These are phyloP conservation scores for Hippocampus comes DNA, from an alignment of 2,113 vertebrate species.

Conservation along the genomic window DNA sequence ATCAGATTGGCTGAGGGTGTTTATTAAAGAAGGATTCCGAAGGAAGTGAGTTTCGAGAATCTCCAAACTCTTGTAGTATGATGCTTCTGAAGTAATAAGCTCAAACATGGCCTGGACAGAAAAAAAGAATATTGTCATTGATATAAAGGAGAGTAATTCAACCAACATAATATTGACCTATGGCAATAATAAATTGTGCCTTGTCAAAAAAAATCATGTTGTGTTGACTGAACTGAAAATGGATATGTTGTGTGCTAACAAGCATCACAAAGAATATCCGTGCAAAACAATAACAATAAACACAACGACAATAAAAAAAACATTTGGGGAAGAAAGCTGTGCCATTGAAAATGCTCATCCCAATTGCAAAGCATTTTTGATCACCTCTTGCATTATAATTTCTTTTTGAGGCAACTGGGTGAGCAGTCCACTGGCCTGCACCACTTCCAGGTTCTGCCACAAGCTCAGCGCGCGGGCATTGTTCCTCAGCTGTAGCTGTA, in stretches of 20 bases:
- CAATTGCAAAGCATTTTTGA: background rate
- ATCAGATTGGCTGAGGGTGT: conserved; percentile 86
- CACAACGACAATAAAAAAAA: background rate
- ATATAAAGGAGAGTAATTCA: too few relatives aligned
- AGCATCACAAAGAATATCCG: too few relatives aligned
- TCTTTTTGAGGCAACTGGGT: conserved; percentile 80
- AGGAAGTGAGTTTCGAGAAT: conserved; percentile 92
- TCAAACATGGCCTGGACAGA: conserved; percentile 90
- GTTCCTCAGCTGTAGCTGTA: conserved; percentile 72
- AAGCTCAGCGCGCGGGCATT: conserved; percentile 74
- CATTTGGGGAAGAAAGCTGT: background rate
- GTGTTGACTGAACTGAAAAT: too few relatives aligned
- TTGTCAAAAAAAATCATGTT: too few relatives aligned
- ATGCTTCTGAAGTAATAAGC: conserved; percentile 91
- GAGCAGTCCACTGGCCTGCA: conserved; percentile 83
- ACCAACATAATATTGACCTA: too few relatives aligned
- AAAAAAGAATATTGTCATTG: background rate
- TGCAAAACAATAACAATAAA: too few relatives aligned
- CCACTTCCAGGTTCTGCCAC: conserved; percentile 91
- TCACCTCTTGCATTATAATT: conserved; percentile 91
- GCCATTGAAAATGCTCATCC: background rate
- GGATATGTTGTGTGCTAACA: too few relatives aligned
- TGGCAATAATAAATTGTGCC: too few relatives aligned
- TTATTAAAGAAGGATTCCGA: conserved; percentile 80
- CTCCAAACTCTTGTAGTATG: conserved; percentile 93